phyloP scores from a whole-genome alignment of 2,113 vertebrate genomes.

The Oreochromis spilurus region DNA sequence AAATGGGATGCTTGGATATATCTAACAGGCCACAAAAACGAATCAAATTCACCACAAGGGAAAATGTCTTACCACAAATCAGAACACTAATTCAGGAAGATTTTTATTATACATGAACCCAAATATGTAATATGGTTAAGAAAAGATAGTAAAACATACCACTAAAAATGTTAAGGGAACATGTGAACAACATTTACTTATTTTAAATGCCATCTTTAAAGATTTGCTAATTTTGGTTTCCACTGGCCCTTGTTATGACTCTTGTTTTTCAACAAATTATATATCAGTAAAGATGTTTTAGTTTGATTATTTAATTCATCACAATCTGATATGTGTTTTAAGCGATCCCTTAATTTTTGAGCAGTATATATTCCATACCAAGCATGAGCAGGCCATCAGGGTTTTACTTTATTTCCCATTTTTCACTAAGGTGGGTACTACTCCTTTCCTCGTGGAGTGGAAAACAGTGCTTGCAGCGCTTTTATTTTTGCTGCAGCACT shows the following conservation, averaged over 20 bases:
- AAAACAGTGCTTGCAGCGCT: background rate
- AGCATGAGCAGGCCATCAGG: background rate
- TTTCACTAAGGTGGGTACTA: background rate
- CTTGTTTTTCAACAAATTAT: background rate
- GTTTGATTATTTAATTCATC: background rate
- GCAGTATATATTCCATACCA: background rate
- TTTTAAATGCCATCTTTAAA: background rate
- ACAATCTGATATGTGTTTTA: background rate
- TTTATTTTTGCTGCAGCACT: background rate
- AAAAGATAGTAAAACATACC: background rate
- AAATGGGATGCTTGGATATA: background rate
- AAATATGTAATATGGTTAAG: background rate
- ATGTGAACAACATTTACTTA: background rate
- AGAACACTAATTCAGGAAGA: background rate
- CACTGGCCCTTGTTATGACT: background rate
- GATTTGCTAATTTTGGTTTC: background rate
- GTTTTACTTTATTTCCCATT: background rate
- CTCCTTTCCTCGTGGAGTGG: background rate
- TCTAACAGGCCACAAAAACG: background rate
- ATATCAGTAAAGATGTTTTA: background rate
- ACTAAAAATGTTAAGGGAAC: background rate
- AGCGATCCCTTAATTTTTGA: background rate
- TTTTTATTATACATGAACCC: background rate
- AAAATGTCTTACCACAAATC: background rate
- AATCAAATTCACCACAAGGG: background rate